Evolutionary conservation across 2,888 invertebrate species (phyloP).

Genomic region (Nezara viridula): DNA sequence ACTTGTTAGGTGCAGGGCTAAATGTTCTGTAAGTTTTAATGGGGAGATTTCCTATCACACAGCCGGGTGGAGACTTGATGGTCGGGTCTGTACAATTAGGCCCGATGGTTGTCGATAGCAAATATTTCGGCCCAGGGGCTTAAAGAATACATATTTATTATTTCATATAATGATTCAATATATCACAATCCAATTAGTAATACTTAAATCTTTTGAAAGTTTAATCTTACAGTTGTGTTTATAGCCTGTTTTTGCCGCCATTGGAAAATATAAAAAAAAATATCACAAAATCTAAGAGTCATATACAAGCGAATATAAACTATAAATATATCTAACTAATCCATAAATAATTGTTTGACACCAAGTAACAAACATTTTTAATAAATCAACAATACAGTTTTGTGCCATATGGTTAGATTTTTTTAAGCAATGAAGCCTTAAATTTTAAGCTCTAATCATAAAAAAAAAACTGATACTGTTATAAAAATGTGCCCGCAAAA

Average conservation of each 20-base stretch:
- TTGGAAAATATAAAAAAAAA: background rate
- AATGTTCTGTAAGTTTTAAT: background rate
- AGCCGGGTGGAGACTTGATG: constrained; percentile 51
- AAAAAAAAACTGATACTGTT: no score
- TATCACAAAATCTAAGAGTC: background rate
- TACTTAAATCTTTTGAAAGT: background rate
- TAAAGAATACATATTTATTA: background rate
- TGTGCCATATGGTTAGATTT: background rate
- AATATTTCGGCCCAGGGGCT: constrained; percentile 59
- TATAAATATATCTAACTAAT: background rate
- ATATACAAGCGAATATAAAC: background rate
- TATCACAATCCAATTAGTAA: background rate
- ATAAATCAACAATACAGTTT: background rate
- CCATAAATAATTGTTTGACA: background rate
- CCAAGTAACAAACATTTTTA: background rate
- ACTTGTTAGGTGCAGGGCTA: constrained; percentile 61
- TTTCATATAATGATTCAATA: background rate
- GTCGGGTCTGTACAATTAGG: constrained; percentile 59
- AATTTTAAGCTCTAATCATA: no score
- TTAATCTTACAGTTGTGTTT: constrained; percentile 25
- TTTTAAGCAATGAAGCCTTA: no score
- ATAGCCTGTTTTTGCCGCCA: constrained; percentile 5
- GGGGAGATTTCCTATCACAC: background rate
- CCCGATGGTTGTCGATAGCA: constrained; percentile 59
- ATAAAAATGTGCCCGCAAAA: no score